A percentile compares a stretch with the other conserved stretches of the same genome.
Conservation (phyloP, 1,140 invertebrate genomes). For the Drosophila rufa region DNA sequence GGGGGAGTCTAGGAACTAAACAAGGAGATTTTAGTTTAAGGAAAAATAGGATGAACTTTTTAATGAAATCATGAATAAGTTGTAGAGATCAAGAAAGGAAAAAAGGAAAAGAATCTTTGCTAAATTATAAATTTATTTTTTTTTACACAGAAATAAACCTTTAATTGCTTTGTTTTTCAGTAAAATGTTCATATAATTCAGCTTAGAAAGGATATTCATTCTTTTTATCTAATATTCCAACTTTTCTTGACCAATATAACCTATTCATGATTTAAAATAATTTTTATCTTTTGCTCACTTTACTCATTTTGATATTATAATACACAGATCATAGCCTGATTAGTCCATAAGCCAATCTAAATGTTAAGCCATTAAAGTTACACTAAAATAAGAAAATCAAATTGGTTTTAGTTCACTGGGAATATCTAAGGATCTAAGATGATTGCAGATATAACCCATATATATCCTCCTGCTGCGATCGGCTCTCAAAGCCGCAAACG, state of each 20-base stretch:
- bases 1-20: neutral
- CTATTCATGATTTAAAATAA: slow-evolving; percentile 11
- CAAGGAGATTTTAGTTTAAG: neutral
- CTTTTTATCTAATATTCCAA: no score
- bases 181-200: neutral
- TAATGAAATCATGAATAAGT: neutral
- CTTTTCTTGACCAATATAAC: neutral
- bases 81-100: neutral
- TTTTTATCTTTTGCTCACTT: neutral
- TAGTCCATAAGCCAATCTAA: slow-evolving; percentile 50
- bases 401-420: slow-evolving; percentile 15
- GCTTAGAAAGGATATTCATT: no score
- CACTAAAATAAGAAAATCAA: slow-evolving; percentile 4
- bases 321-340: slow-evolving; percentile 54
- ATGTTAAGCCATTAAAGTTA: slow-evolving; percentile 28
- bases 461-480: slow-evolving; percentile 36
- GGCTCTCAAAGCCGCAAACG: slow-evolving; percentile 59
- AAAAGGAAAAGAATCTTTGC: neutral
- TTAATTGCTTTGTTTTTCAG: neutral
- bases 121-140: no score
- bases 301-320: slow-evolving; percentile 46
- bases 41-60: neutral
- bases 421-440: slow-evolving; percentile 1
- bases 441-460: neutral
- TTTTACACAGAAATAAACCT: neutral